Evolutionary conservation across 2,888 invertebrate species (phyloP), one percentile per base, ranked within the genome.

Genomic region (Chrysolina haemoptera): DNA sequence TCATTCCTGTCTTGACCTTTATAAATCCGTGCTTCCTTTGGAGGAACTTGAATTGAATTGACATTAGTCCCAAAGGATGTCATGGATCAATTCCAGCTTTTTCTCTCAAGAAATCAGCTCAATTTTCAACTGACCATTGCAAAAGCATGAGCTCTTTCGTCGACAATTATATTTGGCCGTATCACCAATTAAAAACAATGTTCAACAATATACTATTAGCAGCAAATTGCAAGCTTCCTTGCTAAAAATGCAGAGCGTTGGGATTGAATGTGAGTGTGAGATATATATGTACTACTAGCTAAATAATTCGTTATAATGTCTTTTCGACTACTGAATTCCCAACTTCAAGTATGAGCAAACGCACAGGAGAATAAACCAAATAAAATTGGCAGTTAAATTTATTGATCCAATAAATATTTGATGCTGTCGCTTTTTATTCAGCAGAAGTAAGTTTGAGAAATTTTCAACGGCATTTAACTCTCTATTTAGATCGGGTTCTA

Each of bases 201-300:
- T 53, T 53, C 20, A 53, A 53, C 20, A 18, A 53, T 53, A 53
- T 20, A 53, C 20, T 53, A 5, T 53, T 12, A 48, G 53, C 53
- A 53, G 53, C 53, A 53, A 53, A 53, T 20, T 11, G 53, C 53
- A 53, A 53, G 53, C 53, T 53, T 53, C 11, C 53, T 53, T 53
- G 53, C 53, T 53, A 53, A 53, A 12, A 18, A 20, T 53, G 53
- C 11, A 20, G 20, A 43, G 43, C 43, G 18, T 22, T 53, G 53
- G 14, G 53, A 20, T 0, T 53, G 20, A 11, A 20, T 53, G 53
- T 18, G 53, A 53, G 20, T 20, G 53, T 53, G 53, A 53, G 10
- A 22, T 53, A 53, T 53, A 22, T 11, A 53, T 53, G 53, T 53
- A 53, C 53, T 53, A 53, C 53, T 20, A 53, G 16, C 48, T 48